Conservation (phyloP, 2,888 invertebrate species). For the Athalia cordata region DNA sequence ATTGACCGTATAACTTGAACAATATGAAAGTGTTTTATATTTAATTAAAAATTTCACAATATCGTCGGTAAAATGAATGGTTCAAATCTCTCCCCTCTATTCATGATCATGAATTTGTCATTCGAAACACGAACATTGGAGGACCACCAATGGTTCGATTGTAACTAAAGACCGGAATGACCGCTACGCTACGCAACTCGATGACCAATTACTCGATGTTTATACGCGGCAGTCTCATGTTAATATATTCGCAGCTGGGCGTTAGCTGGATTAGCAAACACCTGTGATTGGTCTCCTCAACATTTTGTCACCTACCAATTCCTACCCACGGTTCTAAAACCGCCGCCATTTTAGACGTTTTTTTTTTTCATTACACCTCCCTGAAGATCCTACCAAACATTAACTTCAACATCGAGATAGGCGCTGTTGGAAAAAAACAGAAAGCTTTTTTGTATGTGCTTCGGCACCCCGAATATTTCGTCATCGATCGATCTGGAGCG, state of each 20-base stretch:
- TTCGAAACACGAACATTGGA: not conserved
- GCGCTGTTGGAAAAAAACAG: no score
- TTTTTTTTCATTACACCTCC: not conserved
- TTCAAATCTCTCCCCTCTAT: slow-evolving; percentile 7
- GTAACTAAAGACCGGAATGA: not conserved
- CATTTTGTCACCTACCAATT: slow-evolving; percentile 30
- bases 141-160: no score
- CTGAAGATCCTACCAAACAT: not conserved
- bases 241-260: slow-evolving; percentile 31
- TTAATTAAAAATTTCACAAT: slow-evolving; percentile 38
- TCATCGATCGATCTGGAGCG: no score
- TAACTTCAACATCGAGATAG: no score
- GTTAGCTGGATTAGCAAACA: slow-evolving; percentile 33
- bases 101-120: not conserved
- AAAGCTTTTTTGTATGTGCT: no score
- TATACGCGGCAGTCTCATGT: slow-evolving; percentile 22
- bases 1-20: slow-evolving; percentile 19
- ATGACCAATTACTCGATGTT: slow-evolving; percentile 34
- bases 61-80: slow-evolving; percentile 18
- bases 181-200: not conserved
- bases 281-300: slow-evolving; percentile 30
- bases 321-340: not conserved
- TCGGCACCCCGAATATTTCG: no score
- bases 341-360: slow-evolving; percentile 22
- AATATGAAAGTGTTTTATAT: slow-evolving; percentile 17